phyloP scores from a whole-genome alignment of 2,888 invertebrate species.

The Sialis lutaria region DNA sequence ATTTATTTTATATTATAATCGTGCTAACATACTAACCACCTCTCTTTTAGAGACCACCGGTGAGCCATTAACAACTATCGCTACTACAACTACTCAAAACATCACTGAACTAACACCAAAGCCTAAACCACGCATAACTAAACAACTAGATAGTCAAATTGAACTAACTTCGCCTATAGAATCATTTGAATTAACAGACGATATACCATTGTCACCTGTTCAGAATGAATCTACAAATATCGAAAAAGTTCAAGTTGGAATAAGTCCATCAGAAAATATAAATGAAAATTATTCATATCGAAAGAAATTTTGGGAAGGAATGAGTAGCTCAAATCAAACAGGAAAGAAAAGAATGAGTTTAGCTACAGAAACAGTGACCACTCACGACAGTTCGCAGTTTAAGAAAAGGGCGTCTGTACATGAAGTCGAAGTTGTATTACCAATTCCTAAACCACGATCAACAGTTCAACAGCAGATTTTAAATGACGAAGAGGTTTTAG shows the following conservation, averaged over 20 bases:
- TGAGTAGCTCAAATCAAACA: conserved; percentile 17
- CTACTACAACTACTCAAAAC: conserved; percentile 6
- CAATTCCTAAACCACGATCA: conserved; percentile 27
- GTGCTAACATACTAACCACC: conserved; percentile 24
- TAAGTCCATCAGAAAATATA: conserved; percentile 13
- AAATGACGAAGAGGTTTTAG: conserved; percentile 6
- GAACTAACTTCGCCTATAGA: conserved; percentile 5
- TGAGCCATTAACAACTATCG: conserved; percentile 18
- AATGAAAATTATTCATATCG: conserved; percentile 27
- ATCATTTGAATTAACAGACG: too few relatives aligned
- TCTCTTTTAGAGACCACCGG: conserved; percentile 27
- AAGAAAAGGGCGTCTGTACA: conserved; percentile 22
- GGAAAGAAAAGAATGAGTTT: conserved; percentile 15
- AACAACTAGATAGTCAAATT: conserved; percentile 15
- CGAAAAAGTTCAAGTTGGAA: conserved; percentile 11
- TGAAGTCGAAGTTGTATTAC: conserved; percentile 18
- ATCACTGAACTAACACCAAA: conserved; percentile 25
- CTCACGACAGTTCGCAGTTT: conserved; percentile 13
- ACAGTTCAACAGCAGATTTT: conserved; percentile 6
- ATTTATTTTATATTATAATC: conserved; percentile 13
- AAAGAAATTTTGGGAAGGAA: conserved; percentile 33
- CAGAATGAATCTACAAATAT: conserved; percentile 19
- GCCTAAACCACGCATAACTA: conserved; percentile 29
- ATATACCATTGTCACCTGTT: conserved; percentile 15
- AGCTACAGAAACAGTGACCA: conserved; percentile 7